These are phyloP conservation scores for Cactoblastis cactorum DNA, from an alignment of 2,888 invertebrate species.

Conservation along the genomic window DNA sequence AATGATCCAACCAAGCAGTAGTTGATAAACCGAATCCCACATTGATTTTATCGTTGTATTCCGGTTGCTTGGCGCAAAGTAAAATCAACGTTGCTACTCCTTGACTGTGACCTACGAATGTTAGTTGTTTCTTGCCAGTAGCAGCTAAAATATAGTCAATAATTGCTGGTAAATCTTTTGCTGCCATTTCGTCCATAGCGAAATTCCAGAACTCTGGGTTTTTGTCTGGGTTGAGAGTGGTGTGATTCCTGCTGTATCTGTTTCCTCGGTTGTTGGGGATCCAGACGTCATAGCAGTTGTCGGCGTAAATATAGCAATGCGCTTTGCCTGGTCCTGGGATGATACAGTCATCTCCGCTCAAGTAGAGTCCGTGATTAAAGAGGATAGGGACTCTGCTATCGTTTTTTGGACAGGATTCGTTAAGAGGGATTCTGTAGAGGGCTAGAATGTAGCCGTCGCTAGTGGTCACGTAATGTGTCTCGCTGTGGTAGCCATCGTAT, in stretches of 20 bases:
- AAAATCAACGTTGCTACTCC: constrained; percentile 5
- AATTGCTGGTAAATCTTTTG: constrained; percentile 11
- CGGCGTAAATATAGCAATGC: constrained; percentile 34
- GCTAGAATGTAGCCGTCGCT: constrained; percentile 9
- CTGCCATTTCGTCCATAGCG: constrained; percentile 11
- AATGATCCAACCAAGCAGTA: constrained; percentile 13
- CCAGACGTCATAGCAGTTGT: constrained; percentile 30
- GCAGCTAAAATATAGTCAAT: constrained; percentile 13
- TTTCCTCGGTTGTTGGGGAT: constrained; percentile 25
- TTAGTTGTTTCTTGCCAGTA: constrained; percentile 9
- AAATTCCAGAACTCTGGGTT: constrained; percentile 15
- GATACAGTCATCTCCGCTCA: constrained; percentile 33
- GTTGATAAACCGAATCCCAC: constrained; percentile 15
- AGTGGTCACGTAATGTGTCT: constrained; percentile 4
- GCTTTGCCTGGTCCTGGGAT: constrained; percentile 29
- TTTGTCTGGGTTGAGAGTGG: constrained; percentile 13
- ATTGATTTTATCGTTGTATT: constrained; percentile 17
- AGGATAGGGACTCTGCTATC: constrained; percentile 17
- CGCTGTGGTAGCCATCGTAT: constrained; percentile 10
- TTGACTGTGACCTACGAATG: constrained; percentile 6
- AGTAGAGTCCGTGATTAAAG: constrained; percentile 32
- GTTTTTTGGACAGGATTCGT: constrained; percentile 15
- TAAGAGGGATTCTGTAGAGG: constrained; percentile 25
- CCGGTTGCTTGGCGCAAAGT: constrained; percentile 11
- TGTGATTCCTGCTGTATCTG: constrained; percentile 13